Evolutionary conservation across 2,888 invertebrate species (phyloP).

Genomic region (Tachystola acroxantha): DNA sequence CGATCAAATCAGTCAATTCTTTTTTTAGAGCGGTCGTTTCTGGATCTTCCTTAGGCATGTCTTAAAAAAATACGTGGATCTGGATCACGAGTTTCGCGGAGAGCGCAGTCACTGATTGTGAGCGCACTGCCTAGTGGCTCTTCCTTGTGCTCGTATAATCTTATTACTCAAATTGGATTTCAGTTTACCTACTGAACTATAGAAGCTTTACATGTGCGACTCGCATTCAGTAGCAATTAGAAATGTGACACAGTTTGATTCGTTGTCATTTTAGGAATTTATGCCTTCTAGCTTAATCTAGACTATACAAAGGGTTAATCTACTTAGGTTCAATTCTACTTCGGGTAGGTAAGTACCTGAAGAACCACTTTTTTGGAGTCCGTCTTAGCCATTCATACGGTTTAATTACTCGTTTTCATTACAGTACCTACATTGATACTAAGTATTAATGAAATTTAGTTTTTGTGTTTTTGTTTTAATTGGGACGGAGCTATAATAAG

Average conservation of each 20-base stretch:
- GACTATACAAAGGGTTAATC: too few species aligned
- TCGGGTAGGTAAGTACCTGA: too few species aligned
- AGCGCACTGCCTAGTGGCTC: constrained; percentile 19
- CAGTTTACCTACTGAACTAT: constrained; percentile 32
- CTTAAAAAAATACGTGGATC: constrained; percentile 14
- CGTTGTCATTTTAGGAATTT: too few species aligned
- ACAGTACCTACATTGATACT: too few species aligned
- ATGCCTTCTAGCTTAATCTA: too few species aligned
- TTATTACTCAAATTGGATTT: constrained; percentile 62
- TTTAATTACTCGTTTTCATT: too few species aligned
- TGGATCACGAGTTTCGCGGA: constrained; percentile 14
- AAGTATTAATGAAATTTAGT: too few species aligned
- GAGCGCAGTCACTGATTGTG: constrained; percentile 23
- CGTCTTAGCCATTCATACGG: too few species aligned
- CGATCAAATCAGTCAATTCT: constrained; percentile 88
- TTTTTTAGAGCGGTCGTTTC: constrained; percentile 87
- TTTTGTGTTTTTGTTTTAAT: too few species aligned
- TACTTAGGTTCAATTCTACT: too few species aligned
- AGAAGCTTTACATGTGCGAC: constrained; percentile 58
- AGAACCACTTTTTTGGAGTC: too few species aligned
- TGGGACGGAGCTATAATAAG: too few species aligned
- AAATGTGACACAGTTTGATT: constrained; percentile 25
- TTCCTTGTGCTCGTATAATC: constrained; percentile 37
- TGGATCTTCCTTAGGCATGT: constrained; percentile 90
- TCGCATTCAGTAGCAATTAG: constrained; percentile 20